phyloP scores from a whole-genome alignment of 2,113 vertebrate species.

The Thamnophis sirtalis region DNA sequence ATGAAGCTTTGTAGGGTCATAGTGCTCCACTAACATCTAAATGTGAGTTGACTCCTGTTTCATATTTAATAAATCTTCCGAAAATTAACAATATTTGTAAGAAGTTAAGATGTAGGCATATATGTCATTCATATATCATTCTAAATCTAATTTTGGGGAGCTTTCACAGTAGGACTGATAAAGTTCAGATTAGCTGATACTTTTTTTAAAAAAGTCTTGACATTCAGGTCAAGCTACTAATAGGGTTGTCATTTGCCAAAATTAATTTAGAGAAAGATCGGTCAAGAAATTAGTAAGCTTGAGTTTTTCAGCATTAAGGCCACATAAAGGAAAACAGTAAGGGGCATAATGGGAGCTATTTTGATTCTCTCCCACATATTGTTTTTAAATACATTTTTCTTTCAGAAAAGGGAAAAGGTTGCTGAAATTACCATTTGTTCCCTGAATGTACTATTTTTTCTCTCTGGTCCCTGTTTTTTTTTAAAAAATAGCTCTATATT shows the following conservation, averaged over 20 bases:
- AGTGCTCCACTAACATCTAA: neutral
- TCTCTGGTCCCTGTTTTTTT: neutral
- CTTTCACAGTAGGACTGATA: neutral
- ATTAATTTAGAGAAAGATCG: neutral
- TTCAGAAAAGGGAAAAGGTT: neutral
- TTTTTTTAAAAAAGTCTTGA: neutral
- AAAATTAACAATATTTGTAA: neutral
- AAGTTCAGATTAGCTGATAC: neutral
- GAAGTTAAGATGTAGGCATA: neutral
- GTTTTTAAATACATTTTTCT: neutral
- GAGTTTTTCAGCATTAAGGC: neutral
- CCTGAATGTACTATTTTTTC: neutral
- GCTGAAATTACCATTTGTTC: neutral
- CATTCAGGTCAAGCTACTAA: neutral
- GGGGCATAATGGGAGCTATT: neutral
- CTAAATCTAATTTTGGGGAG: neutral
- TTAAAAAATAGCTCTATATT: neutral
- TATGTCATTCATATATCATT: neutral
- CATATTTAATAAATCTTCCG: neutral
- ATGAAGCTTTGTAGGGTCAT: neutral
- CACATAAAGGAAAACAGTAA: neutral
- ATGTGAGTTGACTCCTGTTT: neutral
- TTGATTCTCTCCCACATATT: neutral
- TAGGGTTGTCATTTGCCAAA: neutral
- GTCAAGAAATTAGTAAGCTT: neutral